Conservation (phyloP, 2,113 vertebrate genomes). For the Rhinoderma darwinii region DNA sequence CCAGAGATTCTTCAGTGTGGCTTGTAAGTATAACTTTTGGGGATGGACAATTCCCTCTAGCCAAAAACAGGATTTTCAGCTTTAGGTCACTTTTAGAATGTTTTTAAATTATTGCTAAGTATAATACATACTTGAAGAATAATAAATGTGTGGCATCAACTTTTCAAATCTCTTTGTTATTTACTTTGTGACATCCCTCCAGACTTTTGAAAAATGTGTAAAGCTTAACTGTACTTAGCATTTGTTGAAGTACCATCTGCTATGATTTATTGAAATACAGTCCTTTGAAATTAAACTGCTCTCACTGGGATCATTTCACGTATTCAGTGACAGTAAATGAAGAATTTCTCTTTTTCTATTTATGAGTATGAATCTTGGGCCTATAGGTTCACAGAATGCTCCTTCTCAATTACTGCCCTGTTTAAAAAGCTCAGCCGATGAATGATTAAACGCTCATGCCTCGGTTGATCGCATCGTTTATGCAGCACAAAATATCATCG, state of each 20-base stretch:
- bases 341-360: not conserved
- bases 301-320: not conserved
- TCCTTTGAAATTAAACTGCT: not conserved
- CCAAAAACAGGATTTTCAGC: too few relatives aligned
- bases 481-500: too few relatives aligned
- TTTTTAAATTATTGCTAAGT: not conserved
- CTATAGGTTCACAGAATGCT: too few relatives aligned
- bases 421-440: too few relatives aligned
- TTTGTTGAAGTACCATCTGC: not conserved
- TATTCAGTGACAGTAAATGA: not conserved
- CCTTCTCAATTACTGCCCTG: too few relatives aligned
- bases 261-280: slow-evolving; percentile 10
- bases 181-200: not conserved
- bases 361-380: too few relatives aligned
- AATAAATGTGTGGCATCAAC: not conserved
- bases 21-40: too few relatives aligned
- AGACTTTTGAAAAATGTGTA: not conserved
- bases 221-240: not conserved
- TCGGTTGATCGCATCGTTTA: too few relatives aligned
- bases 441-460: too few relatives aligned
- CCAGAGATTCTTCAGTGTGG: too few relatives aligned
- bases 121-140: not conserved
- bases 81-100: not conserved
- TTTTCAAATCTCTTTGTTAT: not conserved
- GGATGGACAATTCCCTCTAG: too few relatives aligned